phyloP scores from a whole-genome alignment of 2,797 vertebrate species.

The Anisognathus igniventris region DNA sequence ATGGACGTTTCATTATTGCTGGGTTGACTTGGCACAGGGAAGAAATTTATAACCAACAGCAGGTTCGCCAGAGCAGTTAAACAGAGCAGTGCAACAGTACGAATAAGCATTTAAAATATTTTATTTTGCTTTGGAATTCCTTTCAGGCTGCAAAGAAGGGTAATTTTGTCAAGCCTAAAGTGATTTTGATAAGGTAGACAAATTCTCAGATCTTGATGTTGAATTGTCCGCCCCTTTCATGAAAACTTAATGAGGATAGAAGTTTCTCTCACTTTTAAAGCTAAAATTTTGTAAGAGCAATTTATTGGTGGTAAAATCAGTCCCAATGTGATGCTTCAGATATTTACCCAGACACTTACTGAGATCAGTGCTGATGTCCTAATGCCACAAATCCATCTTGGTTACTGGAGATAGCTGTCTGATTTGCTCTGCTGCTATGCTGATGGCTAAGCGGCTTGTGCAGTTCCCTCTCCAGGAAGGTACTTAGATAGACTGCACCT shows the following conservation, averaged over 20 bases:
- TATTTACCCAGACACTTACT: neutral
- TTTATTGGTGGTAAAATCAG: neutral
- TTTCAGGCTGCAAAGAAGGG: slow-evolving; percentile 5
- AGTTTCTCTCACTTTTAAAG: neutral
- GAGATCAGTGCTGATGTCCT: neutral
- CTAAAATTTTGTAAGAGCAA: neutral
- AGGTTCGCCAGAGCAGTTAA: slow-evolving; percentile 14
- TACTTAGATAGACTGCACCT: neutral
- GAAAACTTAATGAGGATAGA: neutral
- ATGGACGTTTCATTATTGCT: neutral
- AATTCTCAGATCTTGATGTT: neutral
- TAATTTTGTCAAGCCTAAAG: slow-evolving; percentile 10
- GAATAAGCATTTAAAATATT: slow-evolving; percentile 55
- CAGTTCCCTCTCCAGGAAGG: neutral
- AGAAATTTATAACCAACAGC: neutral
- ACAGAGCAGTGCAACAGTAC: neutral
- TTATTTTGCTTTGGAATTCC: slow-evolving; percentile 46
- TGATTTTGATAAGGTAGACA: neutral
- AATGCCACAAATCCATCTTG: neutral
- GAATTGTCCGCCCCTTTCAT: neutral
- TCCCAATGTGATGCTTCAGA: neutral
- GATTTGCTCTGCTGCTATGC: neutral
- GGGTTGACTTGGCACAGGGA: neutral
- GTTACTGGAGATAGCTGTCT: neutral
- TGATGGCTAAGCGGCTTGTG: neutral